Evolutionary conservation across 1,140 invertebrate species (phyloP), one percentile per base, ranked within the genome.

Genomic region (Fopius arisanus): DNA sequence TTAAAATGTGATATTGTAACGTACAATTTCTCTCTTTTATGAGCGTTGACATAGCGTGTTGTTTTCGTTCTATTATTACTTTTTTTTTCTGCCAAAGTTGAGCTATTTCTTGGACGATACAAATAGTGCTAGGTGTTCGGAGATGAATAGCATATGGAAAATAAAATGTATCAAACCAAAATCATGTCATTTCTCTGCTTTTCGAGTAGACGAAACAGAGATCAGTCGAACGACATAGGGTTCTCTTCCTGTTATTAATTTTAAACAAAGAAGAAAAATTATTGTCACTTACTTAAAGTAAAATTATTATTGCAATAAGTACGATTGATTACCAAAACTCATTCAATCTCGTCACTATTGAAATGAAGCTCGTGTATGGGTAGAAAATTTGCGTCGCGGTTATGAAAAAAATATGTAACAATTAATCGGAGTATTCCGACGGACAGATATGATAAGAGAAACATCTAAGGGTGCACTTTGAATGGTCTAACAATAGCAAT

Each of bases 1-100:
- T 59, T 59, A 26, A 59, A 59, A 59, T 87, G 86, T 87, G 85
- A 87, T 87, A 87, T 80, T 82, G 80, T 80, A 84, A 86, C 84
- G 84, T 86, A 86, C 83, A 87, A 87, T 59, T 59, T 26, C 23
- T 59, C 21, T 59, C 26, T 59, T 48, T 48, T 48, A 59, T 26
- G 21, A 28, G 19, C 54, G 54, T 59, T 59, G 54, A 28, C 19
- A 23, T 59, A 26, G 23, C 21, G 5, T 54, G 40, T 48, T 48
- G 16, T 59, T 26, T 26, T 59, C 21, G 5, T 54, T 3, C 16
- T 48, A 48, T 59, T 26, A 59, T 59, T 19, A 51, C 19, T 51
- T 26, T 54, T 54, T 54, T 19, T 54, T 54, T 54, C 5, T n/a
- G n/a, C n/a, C n/a, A n/a, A 21, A 54, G n/a, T 21, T 21, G 21